Percentiles rank a stretch among this genome's conserved stretches.
Evolutionary conservation across 2,888 invertebrate species (phyloP).

Genomic region (Platycheirus rosarum): DNA sequence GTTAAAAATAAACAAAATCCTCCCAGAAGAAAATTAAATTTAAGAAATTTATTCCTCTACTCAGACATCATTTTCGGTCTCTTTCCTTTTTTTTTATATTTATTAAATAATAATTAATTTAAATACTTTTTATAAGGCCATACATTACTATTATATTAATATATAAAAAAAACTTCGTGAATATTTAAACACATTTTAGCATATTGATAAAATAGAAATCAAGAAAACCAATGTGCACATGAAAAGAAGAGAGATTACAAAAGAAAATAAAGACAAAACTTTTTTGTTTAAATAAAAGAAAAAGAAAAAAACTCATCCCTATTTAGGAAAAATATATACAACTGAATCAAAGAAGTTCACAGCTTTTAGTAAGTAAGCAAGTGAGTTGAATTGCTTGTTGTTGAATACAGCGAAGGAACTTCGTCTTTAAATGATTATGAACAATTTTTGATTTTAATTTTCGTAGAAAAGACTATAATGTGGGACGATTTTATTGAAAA

Average conservation of each 20-base stretch:
- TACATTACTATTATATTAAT: constrained; percentile 70
- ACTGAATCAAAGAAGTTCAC: constrained; percentile 25
- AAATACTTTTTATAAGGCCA: constrained; percentile 75
- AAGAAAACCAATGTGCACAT: constrained; percentile 47
- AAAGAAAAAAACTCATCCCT: constrained; percentile 16
- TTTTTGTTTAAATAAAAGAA: constrained; percentile 4
- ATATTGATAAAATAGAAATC: constrained; percentile 13
- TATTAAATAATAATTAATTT: constrained; percentile 70
- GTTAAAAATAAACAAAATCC: constrained; percentile 49
- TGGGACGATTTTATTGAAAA: constrained; percentile 22
- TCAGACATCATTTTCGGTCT: constrained; percentile 37
- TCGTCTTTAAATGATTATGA: constrained; percentile 10
- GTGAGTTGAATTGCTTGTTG: constrained; percentile 28
- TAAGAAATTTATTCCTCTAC: constrained; percentile 43
- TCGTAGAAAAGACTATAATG: not conserved
- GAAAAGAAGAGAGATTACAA: constrained; percentile 49
- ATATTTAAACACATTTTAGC: constrained; percentile 51
- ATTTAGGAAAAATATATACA: constrained; percentile 32
- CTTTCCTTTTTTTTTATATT: constrained; percentile 21
- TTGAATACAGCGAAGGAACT: constrained; percentile 20
- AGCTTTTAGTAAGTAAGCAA: not conserved
- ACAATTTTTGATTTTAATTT: constrained; percentile 4
- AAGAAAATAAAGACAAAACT: constrained; percentile 33
- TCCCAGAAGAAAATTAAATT: constrained; percentile 43
- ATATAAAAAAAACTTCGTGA: constrained; percentile 44